Percentiles rank a stretch among this genome's conserved stretches.
Conservation (phyloP, 2,113 vertebrate species). For the Campylomormyrus numenius region DNA sequence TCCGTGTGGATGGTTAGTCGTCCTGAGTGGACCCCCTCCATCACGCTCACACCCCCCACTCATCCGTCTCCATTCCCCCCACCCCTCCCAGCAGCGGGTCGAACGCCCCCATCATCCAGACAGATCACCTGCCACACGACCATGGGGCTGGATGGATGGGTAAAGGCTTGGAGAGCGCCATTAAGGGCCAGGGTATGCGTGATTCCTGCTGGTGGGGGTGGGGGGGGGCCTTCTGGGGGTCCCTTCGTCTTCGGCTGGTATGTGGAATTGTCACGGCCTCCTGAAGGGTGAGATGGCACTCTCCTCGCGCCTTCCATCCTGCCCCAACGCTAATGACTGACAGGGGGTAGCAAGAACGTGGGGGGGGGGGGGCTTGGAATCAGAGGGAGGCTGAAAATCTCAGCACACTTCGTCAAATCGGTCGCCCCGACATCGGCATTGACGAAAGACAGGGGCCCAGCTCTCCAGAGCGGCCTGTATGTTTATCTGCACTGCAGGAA, state of each 20-base stretch:
- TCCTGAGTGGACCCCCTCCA: not conserved
- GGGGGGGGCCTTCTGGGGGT: too few relatives aligned
- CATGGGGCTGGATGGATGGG: not conserved
- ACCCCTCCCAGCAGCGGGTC: not conserved
- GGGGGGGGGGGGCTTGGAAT: not conserved
- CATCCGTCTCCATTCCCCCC: not conserved
- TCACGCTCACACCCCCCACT: not conserved
- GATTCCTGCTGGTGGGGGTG: not conserved
- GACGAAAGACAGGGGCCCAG: not conserved
- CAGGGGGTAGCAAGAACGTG: not conserved
- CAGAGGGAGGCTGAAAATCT: not conserved
- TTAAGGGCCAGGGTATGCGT: not conserved
- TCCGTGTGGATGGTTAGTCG: not conserved
- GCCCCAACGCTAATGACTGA: not conserved
- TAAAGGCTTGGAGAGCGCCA: not conserved
- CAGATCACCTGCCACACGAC: not conserved
- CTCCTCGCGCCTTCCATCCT: not conserved
- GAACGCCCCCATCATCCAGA: not conserved
- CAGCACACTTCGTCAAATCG: not conserved
- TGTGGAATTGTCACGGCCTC: not conserved
- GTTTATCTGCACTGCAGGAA: conserved; percentile 8
- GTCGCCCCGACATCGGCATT: not conserved
- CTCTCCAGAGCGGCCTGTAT: conserved; percentile 24
- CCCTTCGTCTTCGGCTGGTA: not conserved
- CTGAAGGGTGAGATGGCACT: not conserved